phyloP scores from a whole-genome alignment of 2,797 vertebrate species.

The Enoplosus armatus region DNA sequence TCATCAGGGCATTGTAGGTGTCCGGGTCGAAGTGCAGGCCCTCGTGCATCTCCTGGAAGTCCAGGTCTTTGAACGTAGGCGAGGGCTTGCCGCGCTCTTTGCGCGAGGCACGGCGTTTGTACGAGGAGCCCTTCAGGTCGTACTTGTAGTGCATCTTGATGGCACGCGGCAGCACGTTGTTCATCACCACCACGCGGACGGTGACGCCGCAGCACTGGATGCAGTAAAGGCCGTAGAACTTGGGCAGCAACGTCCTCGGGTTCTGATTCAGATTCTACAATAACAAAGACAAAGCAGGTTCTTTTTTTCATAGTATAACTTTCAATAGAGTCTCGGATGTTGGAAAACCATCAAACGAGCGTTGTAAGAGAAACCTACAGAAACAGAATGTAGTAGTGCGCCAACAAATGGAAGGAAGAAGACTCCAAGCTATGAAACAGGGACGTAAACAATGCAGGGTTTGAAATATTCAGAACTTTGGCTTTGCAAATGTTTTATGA shows the following conservation, averaged over 20 bases:
- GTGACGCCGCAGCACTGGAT: slow-evolving; percentile 92
- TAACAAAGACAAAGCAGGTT: not conserved
- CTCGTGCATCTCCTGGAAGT: slow-evolving; percentile 96
- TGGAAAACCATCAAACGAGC: not conserved
- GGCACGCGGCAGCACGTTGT: slow-evolving; percentile 94
- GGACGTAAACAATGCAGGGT: not conserved
- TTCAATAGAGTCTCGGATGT: not conserved
- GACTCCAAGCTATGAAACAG: too few relatives aligned
- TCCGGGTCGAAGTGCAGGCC: slow-evolving; percentile 93
- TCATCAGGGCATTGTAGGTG: slow-evolving; percentile 93
- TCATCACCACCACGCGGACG: slow-evolving; percentile 96
- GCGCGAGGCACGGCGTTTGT: slow-evolving; percentile 93
- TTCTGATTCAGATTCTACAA: slow-evolving; percentile 97
- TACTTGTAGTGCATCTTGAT: slow-evolving; percentile 96
- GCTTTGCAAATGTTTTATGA: not conserved
- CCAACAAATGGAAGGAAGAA: too few relatives aligned
- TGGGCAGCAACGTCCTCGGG: slow-evolving; percentile 94
- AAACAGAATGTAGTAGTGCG: too few relatives aligned
- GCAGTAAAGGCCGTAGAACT: slow-evolving; percentile 98
- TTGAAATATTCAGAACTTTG: not conserved
- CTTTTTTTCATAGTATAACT: not conserved
- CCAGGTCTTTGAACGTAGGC: slow-evolving; percentile 96
- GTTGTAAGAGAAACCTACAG: not conserved
- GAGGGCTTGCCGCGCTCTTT: slow-evolving; percentile 91
- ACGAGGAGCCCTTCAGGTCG: slow-evolving; percentile 96